These are phyloP conservation scores for Autographa gamma DNA, from an alignment of 2,888 invertebrate species.

Conservation along the genomic window DNA sequence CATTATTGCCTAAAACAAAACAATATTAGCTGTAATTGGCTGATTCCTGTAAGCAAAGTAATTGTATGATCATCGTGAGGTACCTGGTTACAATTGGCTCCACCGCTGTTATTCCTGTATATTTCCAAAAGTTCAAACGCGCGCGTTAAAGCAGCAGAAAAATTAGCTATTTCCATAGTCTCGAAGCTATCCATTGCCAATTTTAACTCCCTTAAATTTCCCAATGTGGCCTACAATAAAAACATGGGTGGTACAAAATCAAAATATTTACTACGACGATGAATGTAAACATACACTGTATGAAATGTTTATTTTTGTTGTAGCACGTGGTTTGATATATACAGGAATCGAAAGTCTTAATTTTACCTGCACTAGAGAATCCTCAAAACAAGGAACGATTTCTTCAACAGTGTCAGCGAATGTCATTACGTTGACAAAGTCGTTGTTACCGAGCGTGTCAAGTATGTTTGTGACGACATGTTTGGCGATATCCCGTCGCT, in stretches of 20 bases:
- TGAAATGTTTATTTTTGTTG: not conserved
- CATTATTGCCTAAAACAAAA: constrained; percentile 95
- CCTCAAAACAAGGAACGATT: constrained; percentile 96
- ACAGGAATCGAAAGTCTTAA: not conserved
- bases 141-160: constrained; percentile 95
- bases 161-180: constrained; percentile 97
- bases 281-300: constrained; percentile 14
- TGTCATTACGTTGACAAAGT: constrained; percentile 98
- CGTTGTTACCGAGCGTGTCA: constrained; percentile 98
- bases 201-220: constrained; percentile 95
- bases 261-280: constrained; percentile 26
- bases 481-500: constrained; percentile 96
- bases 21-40: not conserved
- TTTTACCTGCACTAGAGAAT: constrained; percentile 95
- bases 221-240: constrained; percentile 93
- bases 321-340: not conserved
- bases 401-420: constrained; percentile 95
- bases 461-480: constrained; percentile 96
- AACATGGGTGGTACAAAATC: constrained; percentile 12
- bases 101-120: constrained; percentile 90
- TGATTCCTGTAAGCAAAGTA: not conserved
- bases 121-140: constrained; percentile 96
- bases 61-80: not conserved
- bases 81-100: constrained; percentile 90
- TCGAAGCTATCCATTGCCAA: constrained; percentile 93